Percentiles rank a stretch among this genome's conserved stretches.
These are phyloP conservation scores for Drosophila nebulosa DNA, from an alignment of 1,140 invertebrate species.

Conservation along the genomic window DNA sequence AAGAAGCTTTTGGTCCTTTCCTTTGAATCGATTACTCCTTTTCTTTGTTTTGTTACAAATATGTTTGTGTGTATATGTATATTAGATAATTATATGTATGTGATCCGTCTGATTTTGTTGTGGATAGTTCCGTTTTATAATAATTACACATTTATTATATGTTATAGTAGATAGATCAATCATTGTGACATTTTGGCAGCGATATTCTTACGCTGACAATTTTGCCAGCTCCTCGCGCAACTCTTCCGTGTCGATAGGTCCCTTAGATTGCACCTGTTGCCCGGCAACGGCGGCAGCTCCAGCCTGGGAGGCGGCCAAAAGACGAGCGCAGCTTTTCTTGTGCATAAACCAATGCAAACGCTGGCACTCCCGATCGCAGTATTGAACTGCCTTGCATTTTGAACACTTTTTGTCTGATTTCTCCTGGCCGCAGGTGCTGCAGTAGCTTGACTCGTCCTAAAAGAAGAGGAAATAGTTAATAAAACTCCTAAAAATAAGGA, in stretches of 20 bases:
- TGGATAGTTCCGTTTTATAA: background rate
- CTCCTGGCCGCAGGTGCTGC: conserved; percentile 94
- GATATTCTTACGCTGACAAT: conserved; percentile 44
- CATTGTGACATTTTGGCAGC: background rate
- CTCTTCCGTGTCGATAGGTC: conserved; percentile 60
- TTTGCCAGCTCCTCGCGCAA: conserved; percentile 67
- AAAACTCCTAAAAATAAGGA: background rate
- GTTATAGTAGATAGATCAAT: background rate
- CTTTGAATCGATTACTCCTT: background rate
- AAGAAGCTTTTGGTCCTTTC: background rate
- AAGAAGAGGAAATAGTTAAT: background rate
- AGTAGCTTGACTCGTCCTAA: conserved; percentile 86
- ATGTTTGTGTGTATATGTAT: background rate
- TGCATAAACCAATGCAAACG: conserved; percentile 97
- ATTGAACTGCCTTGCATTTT: conserved; percentile 96
- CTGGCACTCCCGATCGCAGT: conserved; percentile 97
- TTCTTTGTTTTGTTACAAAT: background rate
- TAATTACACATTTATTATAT: background rate
- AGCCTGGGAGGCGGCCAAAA: conserved; percentile 71
- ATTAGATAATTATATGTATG: background rate
- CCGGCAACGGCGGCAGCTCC: background rate
- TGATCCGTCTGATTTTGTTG: background rate
- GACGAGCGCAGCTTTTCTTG: conserved; percentile 91
- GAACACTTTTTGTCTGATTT: conserved; percentile 95
- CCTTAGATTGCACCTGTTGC: conserved; percentile 31